phyloP scores from a whole-genome alignment of 2,113 vertebrate species.

The Cercopithecus mona region DNA sequence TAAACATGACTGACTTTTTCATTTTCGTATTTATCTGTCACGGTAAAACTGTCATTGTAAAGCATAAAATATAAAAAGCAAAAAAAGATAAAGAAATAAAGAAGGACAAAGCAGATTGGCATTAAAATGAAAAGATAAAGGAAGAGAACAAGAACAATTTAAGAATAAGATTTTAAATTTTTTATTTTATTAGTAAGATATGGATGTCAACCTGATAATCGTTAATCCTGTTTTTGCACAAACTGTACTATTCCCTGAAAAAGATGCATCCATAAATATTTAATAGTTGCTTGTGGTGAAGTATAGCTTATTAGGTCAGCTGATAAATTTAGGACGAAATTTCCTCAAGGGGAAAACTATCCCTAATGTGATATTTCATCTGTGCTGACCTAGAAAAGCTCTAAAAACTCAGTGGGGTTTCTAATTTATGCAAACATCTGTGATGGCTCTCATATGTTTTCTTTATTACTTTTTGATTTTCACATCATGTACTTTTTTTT shows the following conservation, averaged over 20 bases:
- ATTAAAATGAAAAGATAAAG: neutral
- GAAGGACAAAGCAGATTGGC: neutral
- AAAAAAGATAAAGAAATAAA: neutral
- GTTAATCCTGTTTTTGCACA: neutral
- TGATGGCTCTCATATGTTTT: neutral
- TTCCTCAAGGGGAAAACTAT: neutral
- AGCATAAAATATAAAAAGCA: neutral
- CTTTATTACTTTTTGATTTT: slow-evolving; percentile 40
- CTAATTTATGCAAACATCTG: slow-evolving; percentile 6
- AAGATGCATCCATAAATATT: neutral
- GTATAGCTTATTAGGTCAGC: slow-evolving; percentile 6
- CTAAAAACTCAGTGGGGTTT: neutral
- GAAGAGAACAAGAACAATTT: neutral
- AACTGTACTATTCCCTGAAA: neutral
- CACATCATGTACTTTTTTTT: neutral
- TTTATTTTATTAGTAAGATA: neutral
- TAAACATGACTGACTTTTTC: neutral
- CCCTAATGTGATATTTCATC: neutral
- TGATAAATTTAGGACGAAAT: neutral
- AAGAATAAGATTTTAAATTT: neutral
- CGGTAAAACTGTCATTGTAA: neutral
- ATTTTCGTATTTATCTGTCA: neutral
- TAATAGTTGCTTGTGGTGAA: slow-evolving; percentile 21
- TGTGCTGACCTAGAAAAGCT: slow-evolving; percentile 39
- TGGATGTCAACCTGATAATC: neutral